These are phyloP conservation scores for Bubalus kerabau DNA, from an alignment of 2,113 vertebrate genomes.

Conservation along the genomic window DNA sequence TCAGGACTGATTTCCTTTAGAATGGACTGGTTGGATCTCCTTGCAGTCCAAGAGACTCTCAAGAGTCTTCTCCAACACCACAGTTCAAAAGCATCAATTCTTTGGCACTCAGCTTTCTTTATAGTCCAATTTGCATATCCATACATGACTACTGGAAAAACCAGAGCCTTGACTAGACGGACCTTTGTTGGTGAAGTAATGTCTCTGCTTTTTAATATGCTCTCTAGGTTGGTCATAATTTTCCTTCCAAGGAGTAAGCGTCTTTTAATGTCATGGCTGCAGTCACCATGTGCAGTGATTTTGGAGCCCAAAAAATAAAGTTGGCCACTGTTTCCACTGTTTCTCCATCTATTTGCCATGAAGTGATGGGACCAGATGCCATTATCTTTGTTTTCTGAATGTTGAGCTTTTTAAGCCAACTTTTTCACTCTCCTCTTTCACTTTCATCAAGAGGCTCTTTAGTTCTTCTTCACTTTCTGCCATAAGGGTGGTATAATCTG, in stretches of 20 bases:
- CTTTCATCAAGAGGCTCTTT: no score
- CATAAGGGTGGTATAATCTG: no score
- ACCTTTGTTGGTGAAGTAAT: background rate
- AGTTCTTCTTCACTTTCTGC: no score
- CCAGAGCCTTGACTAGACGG: fast-evolving
- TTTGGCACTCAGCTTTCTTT: background rate
- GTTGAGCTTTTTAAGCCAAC: no score
- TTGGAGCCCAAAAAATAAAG: background rate
- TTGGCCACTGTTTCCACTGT: background rate
- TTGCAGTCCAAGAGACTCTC: background rate
- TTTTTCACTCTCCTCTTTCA: no score
- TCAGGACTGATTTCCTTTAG: background rate
- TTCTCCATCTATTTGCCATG: background rate
- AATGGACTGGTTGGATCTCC: background rate
- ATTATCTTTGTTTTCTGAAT: background rate
- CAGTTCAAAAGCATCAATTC: background rate
- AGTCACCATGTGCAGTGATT: background rate
- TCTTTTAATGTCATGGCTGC: background rate
- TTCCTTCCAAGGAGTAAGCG: background rate
- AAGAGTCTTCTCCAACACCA: background rate
- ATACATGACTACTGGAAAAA: background rate
- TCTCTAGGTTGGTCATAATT: background rate
- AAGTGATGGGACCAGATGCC: background rate
- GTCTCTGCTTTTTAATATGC: background rate
- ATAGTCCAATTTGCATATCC: background rate